Conservation (phyloP, 2,888 invertebrate genomes). For the Torymus aiolomorphi region DNA sequence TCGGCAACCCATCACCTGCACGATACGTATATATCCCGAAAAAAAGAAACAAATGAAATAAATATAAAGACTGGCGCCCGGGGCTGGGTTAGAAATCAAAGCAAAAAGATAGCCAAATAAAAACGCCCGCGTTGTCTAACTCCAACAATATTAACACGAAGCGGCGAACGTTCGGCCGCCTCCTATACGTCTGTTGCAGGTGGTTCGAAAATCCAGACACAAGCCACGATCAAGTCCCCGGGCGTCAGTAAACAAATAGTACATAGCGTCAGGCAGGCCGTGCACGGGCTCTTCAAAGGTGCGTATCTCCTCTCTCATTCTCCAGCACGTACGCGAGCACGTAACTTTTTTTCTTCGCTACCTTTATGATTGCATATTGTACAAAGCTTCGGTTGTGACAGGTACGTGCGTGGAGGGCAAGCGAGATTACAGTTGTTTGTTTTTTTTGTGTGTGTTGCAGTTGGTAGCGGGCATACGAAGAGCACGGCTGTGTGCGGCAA, state of each 20-base stretch:
- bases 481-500: constrained; percentile 64
- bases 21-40: too few species aligned
- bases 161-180: constrained; percentile 32
- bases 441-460: constrained; percentile 61
- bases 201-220: constrained; percentile 61
- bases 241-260: constrained; percentile 65
- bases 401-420: too few species aligned
- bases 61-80: constrained; percentile 57
- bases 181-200: constrained; percentile 62
- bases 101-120: neutral
- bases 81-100: constrained; percentile 30
- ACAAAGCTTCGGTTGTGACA: too few species aligned
- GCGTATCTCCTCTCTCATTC: constrained; percentile 53
- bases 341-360: neutral
- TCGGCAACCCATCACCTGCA: too few species aligned
- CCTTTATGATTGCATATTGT: too few species aligned
- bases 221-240: constrained; percentile 61
- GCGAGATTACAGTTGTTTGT: neutral
- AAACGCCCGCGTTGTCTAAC: constrained; percentile 3
- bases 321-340: neutral
- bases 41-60: too few species aligned
- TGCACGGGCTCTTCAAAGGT: constrained; percentile 62
- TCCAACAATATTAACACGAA: constrained; percentile 6
- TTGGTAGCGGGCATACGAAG: constrained; percentile 68
- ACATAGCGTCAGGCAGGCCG: constrained; percentile 61